phyloP scores from a whole-genome alignment of 2,888 invertebrate genomes.

The Himalopsyche japonica region DNA sequence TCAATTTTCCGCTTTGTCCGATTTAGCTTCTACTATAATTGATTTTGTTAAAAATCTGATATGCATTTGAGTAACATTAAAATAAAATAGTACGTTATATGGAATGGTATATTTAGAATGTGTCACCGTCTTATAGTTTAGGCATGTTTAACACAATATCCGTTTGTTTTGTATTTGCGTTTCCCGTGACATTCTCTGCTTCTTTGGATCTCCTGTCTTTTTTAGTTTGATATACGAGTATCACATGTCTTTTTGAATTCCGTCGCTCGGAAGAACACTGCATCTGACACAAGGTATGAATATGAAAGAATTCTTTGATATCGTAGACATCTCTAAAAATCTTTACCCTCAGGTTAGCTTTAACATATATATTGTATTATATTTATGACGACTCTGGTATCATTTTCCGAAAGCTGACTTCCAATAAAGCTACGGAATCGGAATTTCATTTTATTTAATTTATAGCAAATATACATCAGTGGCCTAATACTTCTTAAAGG shows the following conservation, averaged over 20 bases:
- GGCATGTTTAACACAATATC: not conserved
- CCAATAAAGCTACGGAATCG: too few relatives aligned
- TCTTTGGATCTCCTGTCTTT: not conserved
- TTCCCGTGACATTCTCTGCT: not conserved
- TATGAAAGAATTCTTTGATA: not conserved
- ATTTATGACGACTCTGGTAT: too few relatives aligned
- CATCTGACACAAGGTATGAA: not conserved
- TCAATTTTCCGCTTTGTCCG: too few relatives aligned
- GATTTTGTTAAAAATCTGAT: too few relatives aligned
- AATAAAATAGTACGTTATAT: not conserved
- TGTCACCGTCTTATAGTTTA: not conserved
- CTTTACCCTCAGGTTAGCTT: not conserved
- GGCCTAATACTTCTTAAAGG: too few relatives aligned
- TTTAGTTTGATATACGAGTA: not conserved
- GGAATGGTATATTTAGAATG: not conserved
- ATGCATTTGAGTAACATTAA: too few relatives aligned
- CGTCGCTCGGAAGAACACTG: not conserved
- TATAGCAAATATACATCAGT: too few relatives aligned
- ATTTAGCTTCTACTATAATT: too few relatives aligned
- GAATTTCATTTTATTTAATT: too few relatives aligned
- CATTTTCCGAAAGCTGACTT: too few relatives aligned
- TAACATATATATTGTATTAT: not conserved
- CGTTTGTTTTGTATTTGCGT: not conserved
- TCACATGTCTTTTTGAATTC: not conserved
- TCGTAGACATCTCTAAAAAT: not conserved